phyloP scores from a whole-genome alignment of 2,888 invertebrate genomes.

The Andrena haemorrhoa region DNA sequence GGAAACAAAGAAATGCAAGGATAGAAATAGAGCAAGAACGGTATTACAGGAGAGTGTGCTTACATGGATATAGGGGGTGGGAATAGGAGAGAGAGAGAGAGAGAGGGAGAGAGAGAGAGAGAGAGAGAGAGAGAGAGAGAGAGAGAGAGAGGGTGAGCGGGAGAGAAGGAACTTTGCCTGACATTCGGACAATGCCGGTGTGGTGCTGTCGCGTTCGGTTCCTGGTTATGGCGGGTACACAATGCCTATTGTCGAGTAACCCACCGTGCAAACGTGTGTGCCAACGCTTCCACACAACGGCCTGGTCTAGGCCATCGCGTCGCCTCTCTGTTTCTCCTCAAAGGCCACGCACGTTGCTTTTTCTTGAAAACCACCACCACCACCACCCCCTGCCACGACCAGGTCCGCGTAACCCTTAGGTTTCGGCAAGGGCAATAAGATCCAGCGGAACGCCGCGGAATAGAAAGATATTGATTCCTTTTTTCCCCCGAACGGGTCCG shows the following conservation, averaged over 20 bases:
- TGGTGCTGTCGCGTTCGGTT: constrained; percentile 82
- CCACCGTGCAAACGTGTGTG: constrained; percentile 80
- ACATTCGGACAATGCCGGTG: constrained; percentile 83
- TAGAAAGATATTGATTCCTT: constrained; percentile 42
- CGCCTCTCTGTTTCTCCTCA: constrained; percentile 54
- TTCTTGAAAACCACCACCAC: constrained; percentile 20
- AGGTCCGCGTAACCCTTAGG: constrained; percentile 39
- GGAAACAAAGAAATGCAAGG: constrained; percentile 27
- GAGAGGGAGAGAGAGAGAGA: constrained; percentile 11
- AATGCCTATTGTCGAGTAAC: constrained; percentile 84
- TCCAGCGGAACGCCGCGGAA: constrained; percentile 11
- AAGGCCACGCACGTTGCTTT: constrained; percentile 49
- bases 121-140: constrained; percentile 12
- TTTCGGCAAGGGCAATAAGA: constrained; percentile 63
- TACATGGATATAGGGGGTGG: constrained; percentile 3
- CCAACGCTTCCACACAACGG: constrained; percentile 75
- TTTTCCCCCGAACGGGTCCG: not conserved
- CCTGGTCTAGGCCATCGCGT: constrained; percentile 51
- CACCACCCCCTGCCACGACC: constrained; percentile 5
- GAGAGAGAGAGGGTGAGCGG: constrained; percentile 50
- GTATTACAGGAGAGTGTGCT: constrained; percentile 30
- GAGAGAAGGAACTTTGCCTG: constrained; percentile 71
- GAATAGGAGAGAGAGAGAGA: not conserved
- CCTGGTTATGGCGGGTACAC: constrained; percentile 84
- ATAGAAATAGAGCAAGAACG: constrained; percentile 24